Percentiles rank a stretch among this genome's conserved stretches.
Evolutionary conservation across 2,113 vertebrate species (phyloP).

Genomic region (Numenius arquata): DNA sequence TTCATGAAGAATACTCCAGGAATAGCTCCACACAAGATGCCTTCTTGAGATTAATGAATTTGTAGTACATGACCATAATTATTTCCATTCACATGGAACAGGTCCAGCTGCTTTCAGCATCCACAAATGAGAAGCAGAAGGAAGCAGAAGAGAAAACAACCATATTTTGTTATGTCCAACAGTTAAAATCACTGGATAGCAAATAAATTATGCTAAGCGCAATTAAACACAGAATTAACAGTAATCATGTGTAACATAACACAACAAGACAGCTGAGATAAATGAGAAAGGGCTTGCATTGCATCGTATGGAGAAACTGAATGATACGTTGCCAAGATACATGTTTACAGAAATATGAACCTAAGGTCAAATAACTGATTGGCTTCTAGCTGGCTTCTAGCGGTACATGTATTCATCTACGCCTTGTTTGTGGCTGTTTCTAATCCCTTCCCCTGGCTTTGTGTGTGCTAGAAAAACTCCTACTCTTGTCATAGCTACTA

Average conservation of each 20-base stretch:
- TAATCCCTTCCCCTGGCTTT: not conserved
- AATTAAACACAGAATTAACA: conserved; percentile 71
- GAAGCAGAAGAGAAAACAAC: conserved; percentile 45
- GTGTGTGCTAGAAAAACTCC: not conserved
- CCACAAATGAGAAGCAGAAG: conserved; percentile 62
- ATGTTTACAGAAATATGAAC: conserved; percentile 50
- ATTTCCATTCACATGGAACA: conserved; percentile 61
- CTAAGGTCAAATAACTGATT: conserved; percentile 42
- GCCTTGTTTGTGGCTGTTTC: not conserved
- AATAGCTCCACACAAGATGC: not conserved
- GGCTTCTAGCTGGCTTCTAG: conserved; percentile 5
- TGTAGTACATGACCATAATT: conserved; percentile 33
- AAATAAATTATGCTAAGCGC: conserved; percentile 62
- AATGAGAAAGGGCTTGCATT: conserved; percentile 16
- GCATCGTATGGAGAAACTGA: conserved; percentile 2
- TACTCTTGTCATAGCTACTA: not conserved
- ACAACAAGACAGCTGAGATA: conserved; percentile 45
- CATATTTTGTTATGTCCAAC: conserved; percentile 55
- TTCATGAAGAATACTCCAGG: not conserved
- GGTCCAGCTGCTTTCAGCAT: conserved; percentile 65
- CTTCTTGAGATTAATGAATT: conserved; percentile 48
- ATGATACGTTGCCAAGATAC: conserved; percentile 7
- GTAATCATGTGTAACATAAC: conserved; percentile 54
- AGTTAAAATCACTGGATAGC: conserved; percentile 43
- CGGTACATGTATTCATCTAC: not conserved